Percentiles rank a stretch among this genome's conserved stretches.
phyloP scores from a whole-genome alignment of 2,113 vertebrate species.

The Theropithecus gelada region DNA sequence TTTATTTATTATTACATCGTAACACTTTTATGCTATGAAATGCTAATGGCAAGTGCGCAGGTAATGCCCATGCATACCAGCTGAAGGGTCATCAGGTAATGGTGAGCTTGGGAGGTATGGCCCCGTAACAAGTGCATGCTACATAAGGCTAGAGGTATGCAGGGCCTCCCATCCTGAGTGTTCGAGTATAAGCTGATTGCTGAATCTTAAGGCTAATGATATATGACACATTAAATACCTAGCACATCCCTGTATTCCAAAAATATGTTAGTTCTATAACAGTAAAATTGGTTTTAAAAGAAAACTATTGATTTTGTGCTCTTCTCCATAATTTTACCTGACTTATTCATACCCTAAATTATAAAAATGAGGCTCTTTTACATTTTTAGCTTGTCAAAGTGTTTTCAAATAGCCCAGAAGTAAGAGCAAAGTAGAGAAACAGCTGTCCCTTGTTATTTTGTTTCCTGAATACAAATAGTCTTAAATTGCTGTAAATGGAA shows the following conservation, averaged over 20 bases:
- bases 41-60: not conserved
- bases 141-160: not conserved
- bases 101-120: not conserved
- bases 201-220: not conserved
- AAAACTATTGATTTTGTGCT: slow-evolving; percentile 61
- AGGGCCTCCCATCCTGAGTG: not conserved
- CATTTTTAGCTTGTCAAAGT: slow-evolving; percentile 57
- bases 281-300: slow-evolving; percentile 40
- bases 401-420: slow-evolving; percentile 51
- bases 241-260: not conserved
- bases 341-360: slow-evolving; percentile 25
- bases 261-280: not conserved
- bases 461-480: slow-evolving; percentile 78
- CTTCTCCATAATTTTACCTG: slow-evolving; percentile 53
- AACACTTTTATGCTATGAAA: not conserved
- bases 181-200: not conserved
- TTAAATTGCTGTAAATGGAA: slow-evolving; percentile 78
- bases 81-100: not conserved
- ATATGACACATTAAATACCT: not conserved
- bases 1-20: not conserved
- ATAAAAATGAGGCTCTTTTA: slow-evolving; percentile 47
- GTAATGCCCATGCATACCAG: too few relatives aligned
- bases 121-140: not conserved
- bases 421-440: slow-evolving; percentile 60
- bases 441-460: slow-evolving; percentile 66